Base-by-base conservation (phyloP, 2,113 vertebrate genomes). In the Monopterus albus region DNA sequence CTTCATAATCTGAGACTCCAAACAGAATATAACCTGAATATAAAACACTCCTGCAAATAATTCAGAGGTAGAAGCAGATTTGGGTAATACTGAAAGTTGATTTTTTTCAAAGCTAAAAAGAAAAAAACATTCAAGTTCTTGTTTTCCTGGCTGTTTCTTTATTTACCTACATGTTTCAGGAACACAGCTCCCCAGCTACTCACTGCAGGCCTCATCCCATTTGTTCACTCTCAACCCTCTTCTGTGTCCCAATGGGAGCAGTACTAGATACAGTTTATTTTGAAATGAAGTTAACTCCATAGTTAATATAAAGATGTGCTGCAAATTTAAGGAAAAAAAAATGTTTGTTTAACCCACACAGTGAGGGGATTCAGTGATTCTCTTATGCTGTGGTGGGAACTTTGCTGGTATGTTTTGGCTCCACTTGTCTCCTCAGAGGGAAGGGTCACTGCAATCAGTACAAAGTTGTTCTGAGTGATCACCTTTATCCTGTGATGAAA, bases 11-110 rank as follows among this genome's bases (percentile, higher is more conserved):
- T 51, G n/a, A 76, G 38, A 26, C 40, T 66, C 46, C 38, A 47
- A 73, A 69, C 42, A 63, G 18, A 81, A 68, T 39, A 64, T 39
- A 47, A 71, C 60, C 70, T 72, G 70, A 78, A 79, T 81, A 60
- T 50, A 55, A 66, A 87, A 55, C 10, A 39, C 13, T 21, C 28
- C 9, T n/a, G 31, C 70, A 78, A 68, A 86, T 81, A 60, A 75
- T 72, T 71, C 55, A 77, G 21, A 15, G 23, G 49, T 21, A 51
- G 50, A 57, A n/a, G 25, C 15, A 45, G 57, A 39, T 39, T 47
- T 39, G 15, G 38, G 18, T 49, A 39, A 71, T 45, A 72, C 14
- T n/a, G 38, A 43, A 66, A 59, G 20, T 36, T 17, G 51, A 72
- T 69, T 57, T 61, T 47, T 58, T 62, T 57, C n/a, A 73, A 75